Evolutionary conservation across 1,140 invertebrate species (phyloP).

Genomic region (Macrobrachium rosenbergii): DNA sequence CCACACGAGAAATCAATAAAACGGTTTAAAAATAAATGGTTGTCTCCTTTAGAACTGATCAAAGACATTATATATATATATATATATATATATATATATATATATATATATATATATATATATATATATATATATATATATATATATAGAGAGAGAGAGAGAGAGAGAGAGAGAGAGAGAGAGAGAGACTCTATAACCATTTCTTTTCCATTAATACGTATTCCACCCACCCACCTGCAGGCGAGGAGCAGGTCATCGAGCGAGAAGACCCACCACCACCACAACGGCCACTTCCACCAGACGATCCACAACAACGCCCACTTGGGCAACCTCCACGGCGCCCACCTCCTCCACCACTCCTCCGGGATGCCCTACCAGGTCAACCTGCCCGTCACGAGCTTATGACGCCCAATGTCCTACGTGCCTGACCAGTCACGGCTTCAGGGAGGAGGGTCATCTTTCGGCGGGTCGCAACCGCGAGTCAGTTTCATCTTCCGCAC

Average conservation of each 20-base stretch:
- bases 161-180: not conserved
- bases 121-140: constrained; percentile 45
- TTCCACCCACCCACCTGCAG: not conserved
- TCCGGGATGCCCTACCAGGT: constrained; percentile 38
- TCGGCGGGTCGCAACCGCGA: constrained; percentile 30
- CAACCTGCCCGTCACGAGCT: constrained; percentile 40
- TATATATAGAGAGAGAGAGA: constrained; percentile 4
- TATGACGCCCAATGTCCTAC: constrained; percentile 51
- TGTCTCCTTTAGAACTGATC: too few relatives aligned
- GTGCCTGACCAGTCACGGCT: not conserved
- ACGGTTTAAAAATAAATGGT: too few relatives aligned
- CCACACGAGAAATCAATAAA: too few relatives aligned
- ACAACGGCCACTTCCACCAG: constrained; percentile 37
- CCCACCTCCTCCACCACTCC: constrained; percentile 31
- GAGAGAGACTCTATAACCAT: not conserved
- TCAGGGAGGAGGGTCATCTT: not conserved
- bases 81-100: too few relatives aligned
- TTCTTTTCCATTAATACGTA: not conserved
- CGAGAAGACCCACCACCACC: constrained; percentile 26
- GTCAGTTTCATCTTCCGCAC: constrained; percentile 54
- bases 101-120: constrained; percentile 20
- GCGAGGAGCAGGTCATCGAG: constrained; percentile 44
- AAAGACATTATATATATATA: too few relatives aligned
- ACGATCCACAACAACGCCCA: constrained; percentile 33
- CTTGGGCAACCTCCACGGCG: constrained; percentile 19